Percentiles rank a stretch among this genome's conserved stretches.
These are phyloP conservation scores for Cotesia glomerata DNA, from an alignment of 1,140 invertebrate species.

Conservation along the genomic window DNA sequence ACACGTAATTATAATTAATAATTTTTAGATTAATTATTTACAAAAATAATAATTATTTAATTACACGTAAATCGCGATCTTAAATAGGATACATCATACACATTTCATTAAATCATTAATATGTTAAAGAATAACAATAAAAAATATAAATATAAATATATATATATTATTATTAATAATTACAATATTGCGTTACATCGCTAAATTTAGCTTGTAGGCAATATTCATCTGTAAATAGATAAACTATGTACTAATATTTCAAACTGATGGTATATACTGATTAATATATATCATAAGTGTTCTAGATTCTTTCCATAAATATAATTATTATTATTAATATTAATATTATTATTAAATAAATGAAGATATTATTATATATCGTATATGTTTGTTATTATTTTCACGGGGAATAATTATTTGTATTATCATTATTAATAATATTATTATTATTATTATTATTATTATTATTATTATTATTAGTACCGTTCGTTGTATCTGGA, in stretches of 20 bases:
- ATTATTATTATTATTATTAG: not conserved
- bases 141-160: slow-evolving; percentile 9
- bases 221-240: slow-evolving; percentile 56
- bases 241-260: slow-evolving; percentile 46
- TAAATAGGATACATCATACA: slow-evolving; percentile 11
- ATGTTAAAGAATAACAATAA: slow-evolving; percentile 1
- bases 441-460: too few relatives aligned
- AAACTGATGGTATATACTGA: slow-evolving; percentile 38
- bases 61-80: slow-evolving; percentile 3
- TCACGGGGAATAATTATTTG: slow-evolving; percentile 37
- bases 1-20: too few relatives aligned
- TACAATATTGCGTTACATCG: slow-evolving; percentile 40
- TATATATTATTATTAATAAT: too few relatives aligned
- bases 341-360: slow-evolving; percentile 32
- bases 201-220: slow-evolving; percentile 41
- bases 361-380: slow-evolving; percentile 37
- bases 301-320: slow-evolving; percentile 41
- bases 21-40: too few relatives aligned
- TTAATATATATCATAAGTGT: slow-evolving; percentile 38
- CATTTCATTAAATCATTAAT: slow-evolving; percentile 8
- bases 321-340: slow-evolving; percentile 23
- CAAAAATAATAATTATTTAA: slow-evolving; percentile 15
- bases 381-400: slow-evolving; percentile 49
- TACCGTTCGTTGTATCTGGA: slow-evolving; percentile 30
- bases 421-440: too few relatives aligned